These are phyloP conservation scores for Entosphenus tridentatus DNA, from an alignment of 2,113 vertebrate species.

Conservation along the genomic window DNA sequence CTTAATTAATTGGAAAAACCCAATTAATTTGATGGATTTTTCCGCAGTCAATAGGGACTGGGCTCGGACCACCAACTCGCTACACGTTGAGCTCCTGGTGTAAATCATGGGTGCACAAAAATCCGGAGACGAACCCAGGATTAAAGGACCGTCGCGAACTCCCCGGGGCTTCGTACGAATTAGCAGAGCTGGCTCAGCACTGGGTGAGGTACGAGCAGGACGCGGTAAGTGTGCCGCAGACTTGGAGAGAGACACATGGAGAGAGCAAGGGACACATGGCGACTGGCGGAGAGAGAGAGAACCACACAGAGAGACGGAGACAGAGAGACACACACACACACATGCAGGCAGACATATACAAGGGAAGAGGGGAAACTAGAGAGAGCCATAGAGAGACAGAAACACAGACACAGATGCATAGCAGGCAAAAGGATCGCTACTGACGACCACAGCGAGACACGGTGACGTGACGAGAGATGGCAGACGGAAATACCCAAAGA, in stretches of 20 bases:
- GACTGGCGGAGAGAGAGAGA: neutral
- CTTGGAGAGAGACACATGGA: conserved; percentile 15
- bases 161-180: too few species aligned
- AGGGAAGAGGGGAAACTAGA: neutral
- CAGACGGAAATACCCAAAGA: neutral
- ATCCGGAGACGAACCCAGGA: too few species aligned
- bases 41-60: too few species aligned
- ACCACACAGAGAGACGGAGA: neutral
- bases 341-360: neutral
- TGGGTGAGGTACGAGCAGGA: too few species aligned
- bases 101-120: too few species aligned
- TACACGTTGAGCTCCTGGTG: too few species aligned
- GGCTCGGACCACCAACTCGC: too few species aligned
- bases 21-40: too few species aligned
- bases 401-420: neutral
- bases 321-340: neutral
- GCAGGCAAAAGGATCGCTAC: neutral
- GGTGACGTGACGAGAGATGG: neutral
- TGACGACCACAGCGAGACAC: neutral
- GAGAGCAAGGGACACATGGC: neutral
- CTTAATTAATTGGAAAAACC: too few species aligned
- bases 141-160: too few species aligned
- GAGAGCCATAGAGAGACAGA: neutral
- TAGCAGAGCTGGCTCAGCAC: too few species aligned
- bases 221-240: neutral